These are phyloP conservation scores for Hoplodrina ambigua DNA, from an alignment of 2,888 invertebrate species.

Conservation along the genomic window DNA sequence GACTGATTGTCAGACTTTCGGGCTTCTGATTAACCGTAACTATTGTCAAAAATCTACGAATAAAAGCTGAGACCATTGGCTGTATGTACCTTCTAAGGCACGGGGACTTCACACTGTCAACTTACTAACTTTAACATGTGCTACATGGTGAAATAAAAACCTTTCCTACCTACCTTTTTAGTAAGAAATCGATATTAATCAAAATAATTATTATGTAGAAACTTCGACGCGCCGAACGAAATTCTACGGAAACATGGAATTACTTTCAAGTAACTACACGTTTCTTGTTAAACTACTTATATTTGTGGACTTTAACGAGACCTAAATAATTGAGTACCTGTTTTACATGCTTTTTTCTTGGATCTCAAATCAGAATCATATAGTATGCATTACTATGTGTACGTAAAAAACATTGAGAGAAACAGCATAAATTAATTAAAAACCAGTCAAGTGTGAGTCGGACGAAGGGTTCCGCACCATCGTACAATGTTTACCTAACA, in stretches of 20 bases:
- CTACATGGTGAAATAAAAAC: background rate
- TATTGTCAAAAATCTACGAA: no score
- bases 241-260: constrained; percentile 13
- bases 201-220: background rate
- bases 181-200: background rate
- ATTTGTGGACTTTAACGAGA: constrained; percentile 8
- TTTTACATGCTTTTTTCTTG: background rate
- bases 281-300: constrained; percentile 14
- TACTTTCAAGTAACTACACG: constrained; percentile 18
- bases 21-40: no score
- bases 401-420: constrained; percentile 4
- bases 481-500: no score
- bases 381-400: background rate
- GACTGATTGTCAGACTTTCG: no score
- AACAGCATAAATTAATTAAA: constrained; percentile 22
- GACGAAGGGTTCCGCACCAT: no score
- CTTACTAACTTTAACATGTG: no score
- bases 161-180: no score
- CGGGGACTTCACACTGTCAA: no score
- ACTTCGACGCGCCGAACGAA: background rate
- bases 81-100: no score
- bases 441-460: no score
- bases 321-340: background rate
- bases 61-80: no score
- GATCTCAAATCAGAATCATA: constrained; percentile 3